A percentile compares a stretch with the other conserved stretches of the same genome.
phyloP scores from a whole-genome alignment of 2,113 vertebrate genomes.

The Grallaria varia region DNA sequence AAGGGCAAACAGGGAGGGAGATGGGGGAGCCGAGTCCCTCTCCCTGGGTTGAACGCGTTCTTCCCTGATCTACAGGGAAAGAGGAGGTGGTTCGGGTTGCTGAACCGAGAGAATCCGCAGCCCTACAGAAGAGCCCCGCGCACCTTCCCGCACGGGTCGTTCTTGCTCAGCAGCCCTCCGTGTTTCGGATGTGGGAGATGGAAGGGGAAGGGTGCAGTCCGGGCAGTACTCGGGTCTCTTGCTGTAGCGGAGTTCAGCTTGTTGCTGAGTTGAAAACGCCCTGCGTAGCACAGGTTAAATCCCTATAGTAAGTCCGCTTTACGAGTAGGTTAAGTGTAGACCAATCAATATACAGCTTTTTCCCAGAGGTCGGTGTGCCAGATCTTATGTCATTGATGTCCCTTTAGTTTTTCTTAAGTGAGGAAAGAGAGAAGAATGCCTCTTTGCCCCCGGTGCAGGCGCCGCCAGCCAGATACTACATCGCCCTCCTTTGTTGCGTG shows the following conservation, averaged over 20 bases:
- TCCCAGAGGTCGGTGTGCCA: neutral
- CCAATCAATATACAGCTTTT: neutral
- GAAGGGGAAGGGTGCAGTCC: neutral
- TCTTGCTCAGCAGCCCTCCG: neutral
- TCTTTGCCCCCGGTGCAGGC: neutral
- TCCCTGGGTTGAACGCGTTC: neutral
- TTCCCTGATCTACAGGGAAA: neutral
- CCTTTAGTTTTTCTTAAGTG: neutral
- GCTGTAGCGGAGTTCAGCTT: neutral
- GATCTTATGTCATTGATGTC: neutral
- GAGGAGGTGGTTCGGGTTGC: neutral
- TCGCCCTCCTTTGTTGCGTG: neutral
- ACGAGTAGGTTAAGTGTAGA: neutral
- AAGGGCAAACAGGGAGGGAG: neutral
- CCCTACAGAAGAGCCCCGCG: accelerated
- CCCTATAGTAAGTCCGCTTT: neutral
- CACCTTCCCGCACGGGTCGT: accelerated
- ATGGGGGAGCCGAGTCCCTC: neutral
- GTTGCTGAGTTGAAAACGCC: neutral
- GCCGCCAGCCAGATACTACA: accelerated
- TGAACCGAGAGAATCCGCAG: neutral
- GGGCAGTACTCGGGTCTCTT: neutral
- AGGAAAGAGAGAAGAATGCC: neutral
- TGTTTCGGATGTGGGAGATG: neutral
- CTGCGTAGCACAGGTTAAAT: neutral